phyloP scores from a whole-genome alignment of 1,140 invertebrate genomes.

The Ostrea denselamellosa region DNA sequence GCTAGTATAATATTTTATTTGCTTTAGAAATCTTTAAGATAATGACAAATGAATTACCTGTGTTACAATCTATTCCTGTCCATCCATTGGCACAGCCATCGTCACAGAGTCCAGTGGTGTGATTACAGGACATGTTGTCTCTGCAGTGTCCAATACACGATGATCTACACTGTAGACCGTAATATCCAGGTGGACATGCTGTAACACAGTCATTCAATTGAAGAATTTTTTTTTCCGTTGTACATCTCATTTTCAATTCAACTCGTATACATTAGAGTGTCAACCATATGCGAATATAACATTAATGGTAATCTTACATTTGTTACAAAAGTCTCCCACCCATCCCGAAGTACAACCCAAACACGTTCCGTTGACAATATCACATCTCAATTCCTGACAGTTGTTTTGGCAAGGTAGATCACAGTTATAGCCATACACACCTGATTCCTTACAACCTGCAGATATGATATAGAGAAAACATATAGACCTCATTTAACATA shows the following conservation, averaged over 20 bases:
- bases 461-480: too few relatives aligned
- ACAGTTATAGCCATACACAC: background rate
- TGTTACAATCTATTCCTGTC: background rate
- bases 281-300: too few relatives aligned
- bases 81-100: background rate
- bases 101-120: background rate
- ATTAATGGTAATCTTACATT: background rate
- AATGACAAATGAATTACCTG: too few relatives aligned
- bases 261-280: too few relatives aligned
- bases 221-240: too few relatives aligned
- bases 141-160: background rate
- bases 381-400: background rate
- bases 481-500: too few relatives aligned
- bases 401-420: background rate
- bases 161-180: background rate
- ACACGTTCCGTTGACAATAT: background rate
- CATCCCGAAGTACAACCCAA: background rate
- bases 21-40: background rate
- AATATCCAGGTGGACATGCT: background rate
- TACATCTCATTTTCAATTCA: too few relatives aligned
- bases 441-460: background rate
- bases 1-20: too few relatives aligned
- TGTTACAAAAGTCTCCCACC: background rate
- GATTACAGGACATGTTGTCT: background rate
- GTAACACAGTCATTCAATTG: too few relatives aligned